Percentiles rank a stretch among this genome's conserved stretches.
Evolutionary conservation across 2,113 vertebrate species (phyloP).

Genomic region (Puffinus mauretanicus): DNA sequence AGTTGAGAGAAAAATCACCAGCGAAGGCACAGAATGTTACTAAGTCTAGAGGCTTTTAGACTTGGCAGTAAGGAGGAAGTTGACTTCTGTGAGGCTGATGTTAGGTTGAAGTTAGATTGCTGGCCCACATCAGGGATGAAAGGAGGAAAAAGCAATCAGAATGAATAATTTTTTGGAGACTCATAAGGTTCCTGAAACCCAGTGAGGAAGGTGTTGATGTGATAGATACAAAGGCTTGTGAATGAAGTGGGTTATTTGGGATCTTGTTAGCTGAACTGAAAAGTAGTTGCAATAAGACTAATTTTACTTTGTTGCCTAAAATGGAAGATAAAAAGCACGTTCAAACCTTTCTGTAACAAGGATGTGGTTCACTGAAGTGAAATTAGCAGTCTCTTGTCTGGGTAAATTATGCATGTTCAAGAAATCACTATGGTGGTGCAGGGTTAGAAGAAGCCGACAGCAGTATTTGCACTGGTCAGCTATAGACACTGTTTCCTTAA

Average conservation of each 20-base stretch:
- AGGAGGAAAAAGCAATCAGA: not conserved
- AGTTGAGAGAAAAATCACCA: not conserved
- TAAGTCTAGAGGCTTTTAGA: not conserved
- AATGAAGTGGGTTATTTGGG: not conserved
- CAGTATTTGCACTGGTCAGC: not conserved
- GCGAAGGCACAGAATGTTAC: not conserved
- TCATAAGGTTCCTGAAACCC: not conserved
- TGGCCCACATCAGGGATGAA: not conserved
- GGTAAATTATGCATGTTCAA: not conserved
- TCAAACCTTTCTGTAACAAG: not conserved
- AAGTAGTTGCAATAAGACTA: not conserved
- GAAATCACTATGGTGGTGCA: not conserved
- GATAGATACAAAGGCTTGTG: not conserved
- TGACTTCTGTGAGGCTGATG: not conserved
- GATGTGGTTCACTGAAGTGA: slow-evolving; percentile 6
- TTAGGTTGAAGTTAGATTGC: not conserved
- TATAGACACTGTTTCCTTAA: not conserved
- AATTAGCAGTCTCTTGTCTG: not conserved
- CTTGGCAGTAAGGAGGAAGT: not conserved
- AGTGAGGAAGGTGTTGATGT: not conserved
- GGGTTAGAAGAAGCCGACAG: not conserved
- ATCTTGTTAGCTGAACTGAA: not conserved
- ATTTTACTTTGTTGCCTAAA: not conserved
- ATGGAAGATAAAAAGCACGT: not conserved
- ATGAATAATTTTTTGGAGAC: not conserved